Evolutionary conservation across 2,113 vertebrate genomes (phyloP), one percentile per base, ranked within the genome.

Genomic region (Amblyopsis rosae): DNA sequence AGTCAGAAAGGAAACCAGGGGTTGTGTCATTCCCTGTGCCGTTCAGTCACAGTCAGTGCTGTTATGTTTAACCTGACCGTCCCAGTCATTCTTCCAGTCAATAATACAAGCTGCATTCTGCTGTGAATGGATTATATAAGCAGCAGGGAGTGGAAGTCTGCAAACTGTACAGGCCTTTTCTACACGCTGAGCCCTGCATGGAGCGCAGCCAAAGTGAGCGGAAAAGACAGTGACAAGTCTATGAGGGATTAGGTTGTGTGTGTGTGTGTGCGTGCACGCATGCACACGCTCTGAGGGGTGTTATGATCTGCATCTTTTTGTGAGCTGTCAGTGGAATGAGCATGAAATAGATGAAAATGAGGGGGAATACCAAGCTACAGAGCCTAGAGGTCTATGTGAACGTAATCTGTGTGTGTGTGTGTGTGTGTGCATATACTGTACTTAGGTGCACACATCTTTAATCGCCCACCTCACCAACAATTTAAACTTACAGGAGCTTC

Each of bases 301-400:
- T 70, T 81, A 65, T 66, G 73, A 86, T 69, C 55, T 68, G 59
- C 57, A 69, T 73, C 61, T 81, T 72, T 82, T 67, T 77, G 57
- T 71, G 70, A 62, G 65, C 65, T 81, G 77, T 83, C 76, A 81
- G 58, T 41, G 49, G 15, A 68, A 69, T 16, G 59, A 70, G 59
- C 71, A 54, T 7, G 13, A 61, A 66, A 81, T 12, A 65, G 50
- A 81, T 65, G 79, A 69, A 69, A 74, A 77, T 54, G 51, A 75
- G 54, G 61, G 62, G 47, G 35, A 49, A 73, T 81, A 61, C 74
- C 72, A 68, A 64, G 45, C 15, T 41, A 59, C 11, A 64, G 49
- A 11, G 13, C 53, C 65, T 59, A 67, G 33, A 33, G 62, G 67
- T 41, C 59, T 35, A 16, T 48, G 71, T 65, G 48, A 50, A 47